A percentile compares a stretch with the other conserved stretches of the same genome.
These are phyloP conservation scores for Mimas tiliae DNA, from an alignment of 2,888 invertebrate genomes.

Conservation along the genomic window DNA sequence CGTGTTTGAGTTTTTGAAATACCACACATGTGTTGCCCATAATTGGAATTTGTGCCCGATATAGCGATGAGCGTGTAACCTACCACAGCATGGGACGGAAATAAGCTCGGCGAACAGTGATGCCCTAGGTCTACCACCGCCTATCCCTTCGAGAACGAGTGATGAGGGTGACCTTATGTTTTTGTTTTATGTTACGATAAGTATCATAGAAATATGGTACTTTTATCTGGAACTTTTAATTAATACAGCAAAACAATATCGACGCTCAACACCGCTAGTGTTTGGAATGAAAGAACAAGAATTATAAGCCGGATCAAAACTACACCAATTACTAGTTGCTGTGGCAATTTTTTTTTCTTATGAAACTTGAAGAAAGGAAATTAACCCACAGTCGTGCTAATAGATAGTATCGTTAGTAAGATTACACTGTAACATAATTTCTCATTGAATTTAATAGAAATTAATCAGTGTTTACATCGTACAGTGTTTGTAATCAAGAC, in stretches of 20 bases:
- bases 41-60: too few species aligned
- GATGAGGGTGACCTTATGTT: too few species aligned
- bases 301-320: neutral
- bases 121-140: too few species aligned
- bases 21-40: too few species aligned
- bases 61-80: too few species aligned
- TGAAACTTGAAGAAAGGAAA: conserved; percentile 13
- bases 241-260: neutral
- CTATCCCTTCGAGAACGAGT: too few species aligned
- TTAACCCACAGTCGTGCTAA: conserved; percentile 39
- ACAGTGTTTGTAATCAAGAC: conserved; percentile 48
- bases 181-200: too few species aligned
- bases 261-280: neutral
- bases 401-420: conserved; percentile 37
- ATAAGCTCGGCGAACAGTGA: too few species aligned
- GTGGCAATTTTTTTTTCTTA: conserved; percentile 10
- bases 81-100: too few species aligned
- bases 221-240: neutral
- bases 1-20: too few species aligned
- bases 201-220: too few species aligned
- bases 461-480: conserved; percentile 36
- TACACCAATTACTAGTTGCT: conserved; percentile 7
- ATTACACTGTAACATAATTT: conserved; percentile 38
- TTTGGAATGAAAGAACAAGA: neutral
- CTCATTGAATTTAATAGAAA: conserved; percentile 44